Percentiles rank a stretch among this genome's conserved stretches.
These are phyloP conservation scores for Nymphalis urticae DNA, from an alignment of 2,888 invertebrate genomes.

Conservation along the genomic window DNA sequence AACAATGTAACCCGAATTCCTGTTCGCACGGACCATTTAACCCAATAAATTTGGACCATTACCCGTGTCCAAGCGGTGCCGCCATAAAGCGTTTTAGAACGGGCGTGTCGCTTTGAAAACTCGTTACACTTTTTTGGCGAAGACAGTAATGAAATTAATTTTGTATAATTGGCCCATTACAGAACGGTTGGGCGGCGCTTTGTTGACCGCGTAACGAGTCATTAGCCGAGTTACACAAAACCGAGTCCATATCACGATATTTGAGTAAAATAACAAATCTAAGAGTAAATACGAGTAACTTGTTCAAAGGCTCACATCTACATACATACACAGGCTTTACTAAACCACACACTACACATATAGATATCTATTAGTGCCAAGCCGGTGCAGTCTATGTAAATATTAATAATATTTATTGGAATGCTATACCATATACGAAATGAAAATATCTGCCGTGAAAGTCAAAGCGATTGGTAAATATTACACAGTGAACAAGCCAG, in stretches of 20 bases:
- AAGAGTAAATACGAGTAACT: not conserved
- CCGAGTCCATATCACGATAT: constrained; percentile 14
- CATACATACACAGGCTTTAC: too few species aligned
- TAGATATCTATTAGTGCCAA: constrained; percentile 17
- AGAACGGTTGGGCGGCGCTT: constrained; percentile 45
- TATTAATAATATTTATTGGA: constrained; percentile 36
- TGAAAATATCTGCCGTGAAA: constrained; percentile 33
- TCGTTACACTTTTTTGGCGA: constrained; percentile 67
- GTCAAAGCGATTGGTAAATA: constrained; percentile 37
- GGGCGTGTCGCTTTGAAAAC: constrained; percentile 66
- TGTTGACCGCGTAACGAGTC: constrained; percentile 34
- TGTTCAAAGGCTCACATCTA: not conserved
- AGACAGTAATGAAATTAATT: constrained; percentile 71
- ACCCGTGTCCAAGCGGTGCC: constrained; percentile 69
- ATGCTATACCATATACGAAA: constrained; percentile 18
- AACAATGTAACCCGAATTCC: constrained; percentile 71
- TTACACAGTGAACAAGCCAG: not conserved
- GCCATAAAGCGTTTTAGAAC: constrained; percentile 69
- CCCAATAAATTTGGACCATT: constrained; percentile 79
- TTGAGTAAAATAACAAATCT: constrained; percentile 4
- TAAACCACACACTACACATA: not conserved
- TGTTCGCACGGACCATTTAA: constrained; percentile 69
- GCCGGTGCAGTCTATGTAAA: constrained; percentile 18
- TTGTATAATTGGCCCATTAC: constrained; percentile 63
- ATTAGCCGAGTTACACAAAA: constrained; percentile 37